Conservation (phyloP, 2,888 invertebrate genomes). For the Drosophila melanosoma region DNA sequence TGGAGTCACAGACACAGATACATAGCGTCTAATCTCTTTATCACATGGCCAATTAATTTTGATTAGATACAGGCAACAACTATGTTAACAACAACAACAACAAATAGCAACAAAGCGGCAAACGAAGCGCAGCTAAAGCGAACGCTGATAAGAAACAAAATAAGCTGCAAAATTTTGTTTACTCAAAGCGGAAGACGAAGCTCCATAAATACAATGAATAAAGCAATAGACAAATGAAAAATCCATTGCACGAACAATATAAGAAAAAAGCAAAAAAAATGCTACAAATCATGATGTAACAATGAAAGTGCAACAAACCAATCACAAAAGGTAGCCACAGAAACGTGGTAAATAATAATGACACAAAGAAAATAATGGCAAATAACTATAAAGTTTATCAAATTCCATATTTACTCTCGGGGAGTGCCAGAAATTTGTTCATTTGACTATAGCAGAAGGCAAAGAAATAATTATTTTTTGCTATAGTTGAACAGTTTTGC, state of each 20-base stretch:
- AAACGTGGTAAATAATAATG: slow-evolving; percentile 41
- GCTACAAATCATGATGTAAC: slow-evolving; percentile 67
- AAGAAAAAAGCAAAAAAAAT: slow-evolving; percentile 27
- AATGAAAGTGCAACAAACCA: slow-evolving; percentile 70
- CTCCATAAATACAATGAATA: slow-evolving; percentile 34
- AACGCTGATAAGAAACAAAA: slow-evolving; percentile 55
- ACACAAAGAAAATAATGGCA: slow-evolving; percentile 4
- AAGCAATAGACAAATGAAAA: slow-evolving; percentile 28
- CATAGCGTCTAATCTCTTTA: slow-evolving; percentile 63
- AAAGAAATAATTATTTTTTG: background rate
- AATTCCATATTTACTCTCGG: background rate
- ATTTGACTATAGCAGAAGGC: background rate
- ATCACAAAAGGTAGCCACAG: slow-evolving; percentile 40
- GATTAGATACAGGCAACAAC: slow-evolving; percentile 62
- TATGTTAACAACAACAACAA: slow-evolving; percentile 6
- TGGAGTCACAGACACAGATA: background rate
- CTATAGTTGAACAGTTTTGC: background rate
- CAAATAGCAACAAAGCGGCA: slow-evolving; percentile 23
- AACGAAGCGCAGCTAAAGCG: slow-evolving; percentile 65
- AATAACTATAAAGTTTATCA: slow-evolving; percentile 19
- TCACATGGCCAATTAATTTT: slow-evolving; percentile 75
- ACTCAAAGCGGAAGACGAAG: slow-evolving; percentile 66
- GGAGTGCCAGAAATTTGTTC: background rate
- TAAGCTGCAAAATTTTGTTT: slow-evolving; percentile 38
- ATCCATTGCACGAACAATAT: slow-evolving; percentile 35